Base-by-base conservation (phyloP, 2,797 vertebrate genomes). In the Balearica regulorum region DNA sequence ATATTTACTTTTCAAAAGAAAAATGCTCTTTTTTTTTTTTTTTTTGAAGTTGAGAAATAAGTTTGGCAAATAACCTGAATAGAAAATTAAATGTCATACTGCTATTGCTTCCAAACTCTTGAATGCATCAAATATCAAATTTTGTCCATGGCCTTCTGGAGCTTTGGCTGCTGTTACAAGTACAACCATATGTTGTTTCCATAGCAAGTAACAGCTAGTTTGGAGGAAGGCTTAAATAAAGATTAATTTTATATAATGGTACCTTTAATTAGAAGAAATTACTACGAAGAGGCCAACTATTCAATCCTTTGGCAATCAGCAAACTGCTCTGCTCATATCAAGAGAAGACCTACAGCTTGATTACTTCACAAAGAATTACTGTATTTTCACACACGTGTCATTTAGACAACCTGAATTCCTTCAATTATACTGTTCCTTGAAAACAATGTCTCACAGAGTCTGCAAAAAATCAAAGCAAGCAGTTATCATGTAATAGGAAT, bases 331-430 rank as follows among this genome's bases (percentile, higher is more conserved):
- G 72, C 35, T 78, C 51, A 11, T 80, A 93, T n/a, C 54, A 87
- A 92, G 33, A 70, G 73, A 93, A 88, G 68, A 93, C 53, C 72
- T 83, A 97, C 31, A 85, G 68, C 60, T 85, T 84, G 62, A 89
- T 64, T 87, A 89, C 51, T 87, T 80, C 33, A 9, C 31, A 91
- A 91, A 91, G 44, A 94, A 70, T 55, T 85, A 89, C 22, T 48
- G 68, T 68, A 44, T 85, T 91, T 94, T 96, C 60, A 93, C 21
- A 75, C 21, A 75, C 0, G 1, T 39, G 29, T 78, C 57, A 94
- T 81, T 93, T 87, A 95, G 83, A 93, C 54, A 96, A 90, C 70
- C 41, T 72, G 44, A 93, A 94, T 57, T 93, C 86, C 61, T 90
- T 86, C 49, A 95, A 77, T 89, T 78, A 83, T 5, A 92, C 25